Percentiles rank a stretch among this genome's conserved stretches.
Conservation (phyloP, 1,140 invertebrate genomes). For the Trinorchestia longiramus region DNA sequence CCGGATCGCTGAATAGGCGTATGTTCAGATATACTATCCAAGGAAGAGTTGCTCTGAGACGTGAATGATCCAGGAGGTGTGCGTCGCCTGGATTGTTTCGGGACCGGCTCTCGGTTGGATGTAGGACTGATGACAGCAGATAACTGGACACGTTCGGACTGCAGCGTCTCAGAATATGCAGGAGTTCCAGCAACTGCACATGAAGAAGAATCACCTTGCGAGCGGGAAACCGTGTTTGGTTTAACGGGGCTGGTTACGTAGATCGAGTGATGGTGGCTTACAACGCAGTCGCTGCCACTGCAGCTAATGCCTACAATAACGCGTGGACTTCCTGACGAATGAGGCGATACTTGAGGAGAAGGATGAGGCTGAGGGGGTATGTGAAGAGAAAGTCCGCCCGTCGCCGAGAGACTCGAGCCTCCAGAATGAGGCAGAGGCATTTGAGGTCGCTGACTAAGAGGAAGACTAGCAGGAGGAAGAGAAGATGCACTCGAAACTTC, state of each 20-base stretch:
- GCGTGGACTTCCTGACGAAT: not conserved
- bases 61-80: not conserved
- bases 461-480: not conserved
- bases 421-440: constrained; percentile 21
- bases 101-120: not conserved
- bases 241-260: constrained; percentile 56
- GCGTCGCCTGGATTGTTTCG: not conserved
- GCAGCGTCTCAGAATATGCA: not conserved
- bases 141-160: not conserved
- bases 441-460: constrained; percentile 20
- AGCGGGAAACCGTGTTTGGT: not conserved
- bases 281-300: constrained; percentile 34
- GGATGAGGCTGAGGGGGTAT: not conserved
- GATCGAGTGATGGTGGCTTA: constrained; percentile 54
- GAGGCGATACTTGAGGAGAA: constrained; percentile 12
- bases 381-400: constrained; percentile 7
- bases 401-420: not conserved
- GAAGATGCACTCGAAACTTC: not conserved
- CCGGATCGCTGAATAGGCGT: not conserved
- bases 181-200: not conserved
- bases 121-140: not conserved
- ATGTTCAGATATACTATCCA: not conserved
- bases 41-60: not conserved
- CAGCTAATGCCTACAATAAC: constrained; percentile 46
- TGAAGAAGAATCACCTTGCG: not conserved